Conservation (phyloP, 1,140 invertebrate genomes). For the Papilio polytes region DNA sequence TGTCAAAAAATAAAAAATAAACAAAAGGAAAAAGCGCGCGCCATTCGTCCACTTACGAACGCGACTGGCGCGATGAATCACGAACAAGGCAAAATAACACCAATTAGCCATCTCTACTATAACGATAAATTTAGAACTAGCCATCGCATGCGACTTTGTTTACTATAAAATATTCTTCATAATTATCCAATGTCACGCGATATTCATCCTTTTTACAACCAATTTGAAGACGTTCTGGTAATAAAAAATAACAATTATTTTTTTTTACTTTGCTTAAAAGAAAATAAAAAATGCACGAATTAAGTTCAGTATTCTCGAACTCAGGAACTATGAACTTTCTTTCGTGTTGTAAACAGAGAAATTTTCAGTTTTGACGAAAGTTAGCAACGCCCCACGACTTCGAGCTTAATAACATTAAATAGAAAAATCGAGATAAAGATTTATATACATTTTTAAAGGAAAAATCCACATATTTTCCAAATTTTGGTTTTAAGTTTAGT, state of each 20-base stretch:
- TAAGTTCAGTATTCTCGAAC: no score
- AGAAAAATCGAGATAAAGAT: no score
- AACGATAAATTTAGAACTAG: conserved; percentile 41
- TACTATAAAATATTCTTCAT: not conserved
- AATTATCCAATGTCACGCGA: not conserved
- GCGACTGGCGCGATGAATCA: conserved; percentile 73
- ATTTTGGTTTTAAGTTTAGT: no score
- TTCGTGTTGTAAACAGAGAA: no score
- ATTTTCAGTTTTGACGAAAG: no score
- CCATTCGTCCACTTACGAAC: conserved; percentile 53
- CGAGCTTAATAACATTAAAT: no score
- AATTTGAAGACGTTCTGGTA: not conserved
- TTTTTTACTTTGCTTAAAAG: no score
- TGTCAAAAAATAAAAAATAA: conserved; percentile 52
- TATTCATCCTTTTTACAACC: not conserved
- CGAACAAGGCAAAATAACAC: conserved; percentile 75
- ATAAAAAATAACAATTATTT: no score
- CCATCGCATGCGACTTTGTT: conserved; percentile 31
- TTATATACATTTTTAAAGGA: not conserved
- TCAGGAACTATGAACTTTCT: no score
- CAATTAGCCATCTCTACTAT: conserved; percentile 65
- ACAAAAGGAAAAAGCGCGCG: conserved; percentile 52
- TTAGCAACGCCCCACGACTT: no score
- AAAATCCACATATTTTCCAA: not conserved
- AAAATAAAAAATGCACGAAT: no score